Base-by-base conservation (phyloP, 2,113 vertebrate species). In the Merops nubicus region DNA sequence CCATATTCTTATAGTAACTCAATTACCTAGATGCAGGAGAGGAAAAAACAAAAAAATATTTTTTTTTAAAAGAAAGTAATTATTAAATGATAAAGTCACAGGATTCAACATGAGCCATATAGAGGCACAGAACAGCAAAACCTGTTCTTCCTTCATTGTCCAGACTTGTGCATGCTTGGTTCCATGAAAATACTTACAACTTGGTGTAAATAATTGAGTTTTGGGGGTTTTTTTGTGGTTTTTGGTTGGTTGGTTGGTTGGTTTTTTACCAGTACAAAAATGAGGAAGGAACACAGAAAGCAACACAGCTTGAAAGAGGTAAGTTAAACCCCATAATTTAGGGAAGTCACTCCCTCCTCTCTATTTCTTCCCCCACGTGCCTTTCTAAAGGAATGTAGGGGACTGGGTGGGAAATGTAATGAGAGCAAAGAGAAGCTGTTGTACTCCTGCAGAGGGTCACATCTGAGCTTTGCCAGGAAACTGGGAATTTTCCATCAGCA, bases 401-500 rank as follows among this genome's bases (percentile, higher is more conserved):
- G 34, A 74, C 38, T 19, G n/a, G 67, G 51, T 83, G 62, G 54
- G 76, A 91, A 82, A 86, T 26, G 15, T 19, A 89, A 67, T 3
- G 33, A 63, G 72, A 94, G 75, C 42, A 83, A 75, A 92, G 67
- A 91, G 53, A 47, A 67, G 48, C 75, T 86, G 43, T n/a, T 88
- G 67, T 54, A n/a, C 38, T 80, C 60, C 59, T 69, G 59, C 79
- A 94, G 36, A 78, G 83, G 63, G 40, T 74, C 56, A 17, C 19
- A 76, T 26, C 67, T 23, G 7, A 21, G 64, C 91, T 95, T 56
- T 89, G 84, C 84, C 93, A 92, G 19, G 17, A 51, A 88, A 81
- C 83, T 26, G 65, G 78, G 82, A 85, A 96, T 92, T 89, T 85
- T 96, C 89, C 86, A 89, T 86, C 96, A 93, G 91, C 86, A 76